These are phyloP conservation scores for Achlya flavicornis DNA, from an alignment of 2,888 invertebrate species.

Conservation along the genomic window DNA sequence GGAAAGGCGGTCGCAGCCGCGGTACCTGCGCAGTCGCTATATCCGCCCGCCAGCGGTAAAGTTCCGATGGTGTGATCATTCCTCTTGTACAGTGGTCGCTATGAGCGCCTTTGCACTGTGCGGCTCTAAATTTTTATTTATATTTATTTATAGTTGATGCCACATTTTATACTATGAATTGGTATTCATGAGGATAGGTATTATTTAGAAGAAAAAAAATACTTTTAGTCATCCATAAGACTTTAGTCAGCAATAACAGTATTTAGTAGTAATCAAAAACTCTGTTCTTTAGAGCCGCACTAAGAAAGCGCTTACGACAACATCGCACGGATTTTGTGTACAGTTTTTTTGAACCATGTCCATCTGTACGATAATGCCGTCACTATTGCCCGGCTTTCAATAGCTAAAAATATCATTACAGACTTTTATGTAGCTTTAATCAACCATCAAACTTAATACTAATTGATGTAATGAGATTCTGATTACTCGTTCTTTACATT, in stretches of 20 bases:
- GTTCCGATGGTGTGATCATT: constrained; percentile 81
- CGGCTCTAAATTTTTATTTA: constrained; percentile 8
- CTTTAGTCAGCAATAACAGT: neutral
- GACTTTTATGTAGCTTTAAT: constrained; percentile 29
- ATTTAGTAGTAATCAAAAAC: neutral
- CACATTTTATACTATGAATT: neutral
- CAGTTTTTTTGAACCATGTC: constrained; percentile 22
- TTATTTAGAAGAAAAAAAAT: no score
- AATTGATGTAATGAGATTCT: constrained; percentile 15
- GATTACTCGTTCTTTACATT: constrained; percentile 32
- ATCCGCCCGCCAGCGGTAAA: constrained; percentile 81
- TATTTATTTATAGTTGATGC: neutral
- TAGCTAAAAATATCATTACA: constrained; percentile 44
- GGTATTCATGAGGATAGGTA: neutral
- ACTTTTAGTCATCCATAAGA: no score
- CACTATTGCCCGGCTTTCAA: constrained; percentile 46
- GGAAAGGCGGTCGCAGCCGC: constrained; percentile 60
- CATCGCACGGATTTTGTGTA: constrained; percentile 40
- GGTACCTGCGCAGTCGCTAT: constrained; percentile 79
- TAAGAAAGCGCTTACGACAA: constrained; percentile 39
- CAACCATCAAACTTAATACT: constrained; percentile 27
- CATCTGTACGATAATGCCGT: constrained; percentile 42
- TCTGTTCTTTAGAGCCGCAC: constrained; percentile 50
- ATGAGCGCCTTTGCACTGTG: constrained; percentile 11
- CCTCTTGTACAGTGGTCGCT: constrained; percentile 22